phyloP scores from a whole-genome alignment of 2,113 vertebrate genomes.

The Orthochromis malagaraziensis region DNA sequence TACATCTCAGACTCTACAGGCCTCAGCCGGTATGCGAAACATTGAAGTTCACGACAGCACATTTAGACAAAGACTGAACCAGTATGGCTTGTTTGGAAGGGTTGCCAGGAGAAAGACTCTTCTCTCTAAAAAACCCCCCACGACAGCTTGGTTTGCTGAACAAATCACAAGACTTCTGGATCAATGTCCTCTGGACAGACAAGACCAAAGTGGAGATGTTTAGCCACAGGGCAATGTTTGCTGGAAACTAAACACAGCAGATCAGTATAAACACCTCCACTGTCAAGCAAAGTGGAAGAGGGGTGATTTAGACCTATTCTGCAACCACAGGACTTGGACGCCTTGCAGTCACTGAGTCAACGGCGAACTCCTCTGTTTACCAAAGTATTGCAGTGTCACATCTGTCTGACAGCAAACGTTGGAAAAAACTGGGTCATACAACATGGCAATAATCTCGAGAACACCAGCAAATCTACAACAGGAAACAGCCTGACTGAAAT shows the following conservation, averaged over 20 bases:
- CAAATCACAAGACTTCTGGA: neutral
- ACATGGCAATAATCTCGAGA: neutral
- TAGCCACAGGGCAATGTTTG: neutral
- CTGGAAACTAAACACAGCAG: neutral
- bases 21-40: neutral
- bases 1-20: neutral
- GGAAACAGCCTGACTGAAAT: neutral
- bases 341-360: neutral
- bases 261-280: neutral
- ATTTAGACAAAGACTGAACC: neutral
- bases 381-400: neutral
- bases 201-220: neutral
- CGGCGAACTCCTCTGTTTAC: neutral
- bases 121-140: fast-evolving
- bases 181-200: neutral
- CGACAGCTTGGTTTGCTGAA: neutral
- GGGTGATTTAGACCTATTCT: neutral
- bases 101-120: neutral
- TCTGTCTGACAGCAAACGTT: neutral
- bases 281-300: neutral
- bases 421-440: neutral
- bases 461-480: neutral
- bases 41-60: neutral
- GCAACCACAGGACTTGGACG: neutral
- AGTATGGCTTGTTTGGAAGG: neutral